phyloP scores from a whole-genome alignment of 2,888 invertebrate species.

The Cephus nigrinus region DNA sequence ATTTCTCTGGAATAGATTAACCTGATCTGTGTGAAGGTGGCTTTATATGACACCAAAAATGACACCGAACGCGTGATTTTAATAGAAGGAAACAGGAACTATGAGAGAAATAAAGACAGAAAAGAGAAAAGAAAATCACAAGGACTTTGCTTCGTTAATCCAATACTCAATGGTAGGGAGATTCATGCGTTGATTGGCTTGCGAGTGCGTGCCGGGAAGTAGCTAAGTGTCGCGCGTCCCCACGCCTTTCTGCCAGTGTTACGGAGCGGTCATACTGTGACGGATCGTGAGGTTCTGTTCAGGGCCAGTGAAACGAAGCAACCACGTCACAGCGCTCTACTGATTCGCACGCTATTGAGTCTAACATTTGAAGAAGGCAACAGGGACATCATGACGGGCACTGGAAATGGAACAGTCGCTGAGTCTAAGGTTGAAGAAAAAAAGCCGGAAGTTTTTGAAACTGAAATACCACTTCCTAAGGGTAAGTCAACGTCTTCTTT shows the following conservation, averaged over 20 bases:
- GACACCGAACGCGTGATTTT: neutral
- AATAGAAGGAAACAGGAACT: neutral
- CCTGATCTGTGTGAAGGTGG: neutral
- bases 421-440: slow-evolving; percentile 42
- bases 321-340: slow-evolving; percentile 2
- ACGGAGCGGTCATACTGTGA: slow-evolving; percentile 37
- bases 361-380: slow-evolving; percentile 8
- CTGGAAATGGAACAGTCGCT: slow-evolving; percentile 47
- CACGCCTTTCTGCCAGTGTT: slow-evolving; percentile 45
- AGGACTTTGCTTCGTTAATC: neutral
- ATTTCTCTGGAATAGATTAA: neutral
- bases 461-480: slow-evolving; percentile 38
- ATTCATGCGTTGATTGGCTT: slow-evolving; percentile 42
- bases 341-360: neutral
- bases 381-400: slow-evolving; percentile 27
- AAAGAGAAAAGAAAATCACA: slow-evolving; percentile 1
- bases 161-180: slow-evolving; percentile 18
- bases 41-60: neutral
- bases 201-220: slow-evolving; percentile 45
- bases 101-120: neutral
- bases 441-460: slow-evolving; percentile 41
- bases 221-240: slow-evolving; percentile 50
- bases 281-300: slow-evolving; percentile 14
- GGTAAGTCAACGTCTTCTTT: slow-evolving; percentile 34
- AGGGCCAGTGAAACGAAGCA: neutral